Conservation (phyloP, 2,888 invertebrate species). For the Chymomyza fuscimana region DNA sequence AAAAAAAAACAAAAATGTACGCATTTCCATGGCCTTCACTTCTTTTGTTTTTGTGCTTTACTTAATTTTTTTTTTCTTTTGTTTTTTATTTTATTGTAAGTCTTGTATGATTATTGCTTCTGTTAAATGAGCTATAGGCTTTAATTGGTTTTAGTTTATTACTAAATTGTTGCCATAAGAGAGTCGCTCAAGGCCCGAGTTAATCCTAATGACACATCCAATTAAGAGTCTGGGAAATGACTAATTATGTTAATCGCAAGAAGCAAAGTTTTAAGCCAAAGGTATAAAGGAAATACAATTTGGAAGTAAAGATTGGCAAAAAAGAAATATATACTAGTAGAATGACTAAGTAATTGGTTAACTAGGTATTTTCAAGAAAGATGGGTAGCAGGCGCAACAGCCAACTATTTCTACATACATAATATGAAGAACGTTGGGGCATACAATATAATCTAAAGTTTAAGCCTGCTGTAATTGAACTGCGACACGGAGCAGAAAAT, state of each 20-base stretch:
- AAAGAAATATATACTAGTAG: too few relatives aligned
- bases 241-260: background rate
- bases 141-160: background rate
- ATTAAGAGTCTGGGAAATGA: background rate
- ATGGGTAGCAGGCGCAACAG: too few relatives aligned
- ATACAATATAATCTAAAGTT: too few relatives aligned
- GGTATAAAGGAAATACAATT: background rate
- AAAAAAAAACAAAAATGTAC: constrained; percentile 25
- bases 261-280: background rate
- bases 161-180: background rate
- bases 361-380: too few relatives aligned
- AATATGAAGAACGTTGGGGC: too few relatives aligned
- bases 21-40: constrained; percentile 39
- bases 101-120: background rate
- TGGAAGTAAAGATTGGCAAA: background rate
- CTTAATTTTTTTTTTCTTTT: background rate
- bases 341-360: too few relatives aligned
- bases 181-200: background rate
- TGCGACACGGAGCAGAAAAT: too few relatives aligned
- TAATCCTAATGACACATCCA: background rate
- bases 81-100: background rate
- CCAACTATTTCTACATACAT: too few relatives aligned
- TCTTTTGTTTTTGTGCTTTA: background rate
- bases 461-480: too few relatives aligned
- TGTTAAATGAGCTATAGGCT: background rate